phyloP scores from a whole-genome alignment of 1,140 invertebrate species.

The Pseudobourletiella spinata region DNA sequence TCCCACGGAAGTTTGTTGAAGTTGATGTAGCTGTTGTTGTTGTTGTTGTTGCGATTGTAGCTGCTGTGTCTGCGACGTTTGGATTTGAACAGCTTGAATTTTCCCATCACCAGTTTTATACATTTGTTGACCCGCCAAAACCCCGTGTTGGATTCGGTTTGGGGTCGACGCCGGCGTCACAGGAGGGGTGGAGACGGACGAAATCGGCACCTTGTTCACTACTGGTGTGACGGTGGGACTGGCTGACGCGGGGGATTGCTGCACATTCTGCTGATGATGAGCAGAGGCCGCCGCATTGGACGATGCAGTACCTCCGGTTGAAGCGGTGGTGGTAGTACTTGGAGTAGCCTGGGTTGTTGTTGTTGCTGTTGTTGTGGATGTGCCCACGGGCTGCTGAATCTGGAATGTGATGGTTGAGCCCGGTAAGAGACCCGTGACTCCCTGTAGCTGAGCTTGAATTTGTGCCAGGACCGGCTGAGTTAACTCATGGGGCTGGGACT shows the following conservation, averaged over 20 bases:
- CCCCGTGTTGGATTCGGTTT: background rate
- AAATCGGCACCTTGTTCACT: background rate
- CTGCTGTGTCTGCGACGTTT: background rate
- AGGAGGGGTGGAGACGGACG: background rate
- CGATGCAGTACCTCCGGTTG: background rate
- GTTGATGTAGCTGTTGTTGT: background rate
- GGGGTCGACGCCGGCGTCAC: background rate
- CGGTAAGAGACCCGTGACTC: background rate
- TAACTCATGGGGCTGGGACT: background rate
- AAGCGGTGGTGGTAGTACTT: background rate
- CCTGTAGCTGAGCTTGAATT: conserved; percentile 1
- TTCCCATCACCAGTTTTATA: conserved; percentile 89
- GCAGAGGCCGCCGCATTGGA: too few relatives aligned
- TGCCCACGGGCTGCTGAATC: background rate
- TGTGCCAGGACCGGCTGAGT: background rate
- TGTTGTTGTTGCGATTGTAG: background rate
- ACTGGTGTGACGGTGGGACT: too few relatives aligned
- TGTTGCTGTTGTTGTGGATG: background rate
- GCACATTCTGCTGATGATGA: too few relatives aligned
- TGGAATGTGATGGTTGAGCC: background rate
- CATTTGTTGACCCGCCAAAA: conserved; percentile 86
- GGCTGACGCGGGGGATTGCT: too few relatives aligned
- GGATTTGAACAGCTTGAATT: conserved; percentile 42
- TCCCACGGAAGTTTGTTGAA: background rate
- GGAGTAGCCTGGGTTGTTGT: background rate